Percentiles rank a stretch among this genome's conserved stretches.
phyloP scores from a whole-genome alignment of 53 echinoderm and acorn worm genomes.

The Henricia sp. region DNA sequence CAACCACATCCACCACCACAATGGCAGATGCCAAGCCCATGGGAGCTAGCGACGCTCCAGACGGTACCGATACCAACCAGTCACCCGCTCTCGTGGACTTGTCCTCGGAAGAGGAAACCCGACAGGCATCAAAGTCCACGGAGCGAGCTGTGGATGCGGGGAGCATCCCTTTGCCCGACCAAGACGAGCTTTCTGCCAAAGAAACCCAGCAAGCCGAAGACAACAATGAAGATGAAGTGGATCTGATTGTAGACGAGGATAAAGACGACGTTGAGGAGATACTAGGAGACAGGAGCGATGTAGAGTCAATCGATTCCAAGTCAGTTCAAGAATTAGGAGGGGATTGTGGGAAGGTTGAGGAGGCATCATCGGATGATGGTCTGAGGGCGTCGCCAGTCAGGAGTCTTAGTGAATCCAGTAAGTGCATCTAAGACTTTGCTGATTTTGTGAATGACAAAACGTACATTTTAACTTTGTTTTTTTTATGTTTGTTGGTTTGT shows the following conservation, averaged over 20 bases:
- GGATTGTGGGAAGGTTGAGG: not conserved
- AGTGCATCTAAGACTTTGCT: not conserved
- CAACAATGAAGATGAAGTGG: constrained; percentile 31
- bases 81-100: not conserved
- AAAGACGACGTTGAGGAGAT: constrained; percentile 7
- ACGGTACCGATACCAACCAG: not conserved
- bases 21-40: not conserved
- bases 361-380: constrained; percentile 11
- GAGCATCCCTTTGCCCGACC: not conserved
- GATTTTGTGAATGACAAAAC: not conserved
- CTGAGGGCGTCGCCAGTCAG: constrained; percentile 20
- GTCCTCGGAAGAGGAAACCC: constrained; percentile 35
- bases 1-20: not conserved
- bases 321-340: not conserved
- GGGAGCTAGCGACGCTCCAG: not conserved
- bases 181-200: not conserved
- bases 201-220: constrained; percentile 23
- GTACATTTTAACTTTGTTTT: not conserved
- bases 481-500: not conserved
- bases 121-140: constrained; percentile 21
- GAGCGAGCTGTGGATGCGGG: not conserved
- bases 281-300: constrained; percentile 3
- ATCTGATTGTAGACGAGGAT: constrained; percentile 3
- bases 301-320: constrained; percentile 24
- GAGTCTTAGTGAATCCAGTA: constrained; percentile 42